Percentiles rank a stretch among this genome's conserved stretches.
Conservation (phyloP, 1,140 invertebrate species). For the Pissodes strobi region DNA sequence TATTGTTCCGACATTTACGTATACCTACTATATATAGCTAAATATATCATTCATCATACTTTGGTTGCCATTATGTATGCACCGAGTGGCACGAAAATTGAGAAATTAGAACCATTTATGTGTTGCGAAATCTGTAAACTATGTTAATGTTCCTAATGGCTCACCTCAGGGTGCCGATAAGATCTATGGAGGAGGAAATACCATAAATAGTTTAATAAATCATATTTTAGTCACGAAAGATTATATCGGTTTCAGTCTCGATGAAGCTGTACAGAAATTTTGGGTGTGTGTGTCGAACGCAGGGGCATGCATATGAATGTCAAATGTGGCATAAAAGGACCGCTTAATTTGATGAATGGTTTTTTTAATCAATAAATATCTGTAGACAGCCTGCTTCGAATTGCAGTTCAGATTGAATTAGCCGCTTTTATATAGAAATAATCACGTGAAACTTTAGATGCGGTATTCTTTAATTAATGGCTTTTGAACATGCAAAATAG, state of each 20-base stretch:
- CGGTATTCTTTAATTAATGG: too few species aligned
- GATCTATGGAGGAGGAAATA: neutral
- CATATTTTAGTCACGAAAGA: slow-evolving; percentile 6
- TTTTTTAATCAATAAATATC: slow-evolving; percentile 5
- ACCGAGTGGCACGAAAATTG: slow-evolving; percentile 2
- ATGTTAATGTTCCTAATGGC: slow-evolving; percentile 1
- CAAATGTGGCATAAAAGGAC: neutral
- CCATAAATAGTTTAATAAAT: slow-evolving; percentile 9
- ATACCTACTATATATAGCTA: too few species aligned
- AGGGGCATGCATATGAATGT: neutral
- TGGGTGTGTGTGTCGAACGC: too few species aligned
- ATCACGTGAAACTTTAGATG: too few species aligned
- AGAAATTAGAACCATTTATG: slow-evolving; percentile 10
- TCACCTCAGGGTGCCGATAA: slow-evolving; percentile 8
- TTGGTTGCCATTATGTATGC: neutral
- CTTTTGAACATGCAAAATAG: too few species aligned
- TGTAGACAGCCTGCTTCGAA: neutral
- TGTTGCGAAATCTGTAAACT: slow-evolving; percentile 7
- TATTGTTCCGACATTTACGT: too few species aligned
- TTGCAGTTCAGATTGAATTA: neutral
- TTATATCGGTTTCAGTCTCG: neutral
- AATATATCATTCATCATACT: too few species aligned
- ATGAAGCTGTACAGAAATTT: too few species aligned
- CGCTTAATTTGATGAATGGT: slow-evolving; percentile 1
- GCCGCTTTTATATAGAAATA: too few species aligned